Evolutionary conservation across 1,140 invertebrate species (phyloP).

Genomic region (Drosophila mayri): DNA sequence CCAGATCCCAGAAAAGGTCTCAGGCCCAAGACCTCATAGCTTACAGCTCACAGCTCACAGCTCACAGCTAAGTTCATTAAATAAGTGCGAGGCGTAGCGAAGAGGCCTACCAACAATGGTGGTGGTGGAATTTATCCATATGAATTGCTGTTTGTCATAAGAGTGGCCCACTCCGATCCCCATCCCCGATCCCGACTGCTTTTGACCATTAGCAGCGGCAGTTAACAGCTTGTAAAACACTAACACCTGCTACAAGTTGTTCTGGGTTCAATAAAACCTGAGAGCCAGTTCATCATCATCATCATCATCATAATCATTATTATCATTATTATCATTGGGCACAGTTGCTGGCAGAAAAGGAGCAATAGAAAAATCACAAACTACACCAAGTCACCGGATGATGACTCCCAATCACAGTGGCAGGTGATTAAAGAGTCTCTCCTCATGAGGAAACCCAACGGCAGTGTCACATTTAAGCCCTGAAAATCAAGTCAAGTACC

Average conservation of each 20-base stretch:
- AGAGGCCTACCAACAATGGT: conserved; percentile 18
- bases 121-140: conserved; percentile 38
- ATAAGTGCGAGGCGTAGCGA: conserved; percentile 55
- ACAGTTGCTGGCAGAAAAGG: conserved; percentile 60
- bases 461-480: conserved; percentile 1
- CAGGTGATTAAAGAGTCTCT: conserved; percentile 18
- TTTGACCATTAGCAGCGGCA: conserved; percentile 69
- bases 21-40: conserved; percentile 2
- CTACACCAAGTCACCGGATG: neutral
- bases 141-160: conserved; percentile 43
- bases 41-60: conserved; percentile 17
- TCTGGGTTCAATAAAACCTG: conserved; percentile 71
- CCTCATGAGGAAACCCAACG: neutral
- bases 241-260: conserved; percentile 71
- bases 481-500: neutral
- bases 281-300: conserved; percentile 51
- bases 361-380: conserved; percentile 72
- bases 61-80: conserved; percentile 54
- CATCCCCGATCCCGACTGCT: conserved; percentile 6
- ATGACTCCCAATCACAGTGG: conserved; percentile 36
- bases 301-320: conserved; percentile 14
- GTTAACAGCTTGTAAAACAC: conserved; percentile 80
- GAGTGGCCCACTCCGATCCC: neutral
- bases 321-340: conserved; percentile 20
- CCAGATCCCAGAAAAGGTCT: conserved; percentile 17